Evolutionary conservation across 2,888 invertebrate genomes (phyloP).

Genomic region (Drosophila rellima): DNA sequence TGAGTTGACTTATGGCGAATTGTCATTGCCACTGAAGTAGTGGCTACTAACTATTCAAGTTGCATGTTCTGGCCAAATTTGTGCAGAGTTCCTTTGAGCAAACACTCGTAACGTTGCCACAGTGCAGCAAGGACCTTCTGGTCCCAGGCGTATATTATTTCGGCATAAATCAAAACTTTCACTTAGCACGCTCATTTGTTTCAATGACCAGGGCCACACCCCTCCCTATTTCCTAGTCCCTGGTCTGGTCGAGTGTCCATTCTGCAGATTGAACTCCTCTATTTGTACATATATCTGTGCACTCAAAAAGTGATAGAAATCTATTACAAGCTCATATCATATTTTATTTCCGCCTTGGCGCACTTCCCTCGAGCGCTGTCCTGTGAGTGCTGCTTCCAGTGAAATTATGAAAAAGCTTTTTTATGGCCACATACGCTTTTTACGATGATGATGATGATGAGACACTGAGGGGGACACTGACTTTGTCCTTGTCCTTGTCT

Average conservation of each 20-base stretch:
- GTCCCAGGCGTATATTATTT: slow-evolving; percentile 78
- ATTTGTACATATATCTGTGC: slow-evolving; percentile 24
- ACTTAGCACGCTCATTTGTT: slow-evolving; percentile 82
- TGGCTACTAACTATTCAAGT: slow-evolving; percentile 14
- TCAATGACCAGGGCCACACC: slow-evolving; percentile 66
- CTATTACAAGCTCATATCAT: slow-evolving; percentile 82
- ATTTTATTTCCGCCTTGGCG: slow-evolving; percentile 75
- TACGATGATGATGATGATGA: slow-evolving; percentile 64
- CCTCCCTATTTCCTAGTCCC: slow-evolving; percentile 1
- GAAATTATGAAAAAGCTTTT: slow-evolving; percentile 85
- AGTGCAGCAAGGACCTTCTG: slow-evolving; percentile 15
- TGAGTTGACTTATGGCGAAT: slow-evolving; percentile 65
- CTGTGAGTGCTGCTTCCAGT: slow-evolving; percentile 37
- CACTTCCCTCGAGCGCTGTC: slow-evolving; percentile 36
- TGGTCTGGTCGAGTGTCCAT: slow-evolving; percentile 19
- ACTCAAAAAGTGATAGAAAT: slow-evolving; percentile 82
- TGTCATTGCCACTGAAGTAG: slow-evolving; percentile 48
- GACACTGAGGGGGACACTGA: slow-evolving; percentile 23
- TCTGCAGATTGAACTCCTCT: neutral
- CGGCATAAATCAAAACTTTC: slow-evolving; percentile 82
- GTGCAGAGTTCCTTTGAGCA: slow-evolving; percentile 39
- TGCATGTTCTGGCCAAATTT: slow-evolving; percentile 65
- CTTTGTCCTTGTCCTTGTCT: slow-evolving; percentile 24
- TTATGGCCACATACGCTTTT: slow-evolving; percentile 77
- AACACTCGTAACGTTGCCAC: slow-evolving; percentile 1